Evolutionary conservation across 1,140 invertebrate species (phyloP), one percentile per base, ranked within the genome.

Genomic region (Drosophila setifemur): DNA sequence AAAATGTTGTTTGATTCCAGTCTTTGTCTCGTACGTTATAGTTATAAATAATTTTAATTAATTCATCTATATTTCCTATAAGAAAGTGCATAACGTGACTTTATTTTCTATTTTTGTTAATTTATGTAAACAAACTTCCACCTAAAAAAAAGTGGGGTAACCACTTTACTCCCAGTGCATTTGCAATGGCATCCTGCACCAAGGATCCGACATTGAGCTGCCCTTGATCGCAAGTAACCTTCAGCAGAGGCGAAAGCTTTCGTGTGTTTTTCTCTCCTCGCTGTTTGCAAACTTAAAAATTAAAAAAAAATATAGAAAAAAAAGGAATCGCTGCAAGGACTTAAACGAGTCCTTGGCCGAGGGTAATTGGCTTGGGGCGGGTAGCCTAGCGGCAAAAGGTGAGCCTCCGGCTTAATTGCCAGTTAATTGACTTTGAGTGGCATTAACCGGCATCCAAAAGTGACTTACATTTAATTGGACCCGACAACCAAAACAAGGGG

Each of bases 171-270:
- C 5, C 4, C 12, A 1, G 5, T 47, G 21, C 37, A 57, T 9
- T n/a, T 61, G 35, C 52, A 61, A 19, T 29, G 52, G n/a, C 25
- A 33, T 47, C 53, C 33, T 73, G 28, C 31, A 26, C 29, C 78
- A 82, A 76, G 78, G 78, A 82, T 82, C 72, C 72, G 78, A 69
- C 78, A 83, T 83, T 83, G 69, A 73, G 43, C 73, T 69, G 78
- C 78, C 78, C 78, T 83, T 83, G 78, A 83, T 83, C 78, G 78
- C 29, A 8, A 44, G 42, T 79, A 75, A 68, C 82, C 71, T 74
- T 79, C 67, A 26, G 25, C 42, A 29, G 29, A 35, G 64, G 29
- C 11, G 4, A 52, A 52, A 73, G 58, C 42, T 48, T 52, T 63
- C 4, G 16, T 11, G n/a, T 37, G 7, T 23, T 23, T 37, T 2